These are phyloP conservation scores for Eublepharis macularius DNA, from an alignment of 2,113 vertebrate species.

Conservation along the genomic window DNA sequence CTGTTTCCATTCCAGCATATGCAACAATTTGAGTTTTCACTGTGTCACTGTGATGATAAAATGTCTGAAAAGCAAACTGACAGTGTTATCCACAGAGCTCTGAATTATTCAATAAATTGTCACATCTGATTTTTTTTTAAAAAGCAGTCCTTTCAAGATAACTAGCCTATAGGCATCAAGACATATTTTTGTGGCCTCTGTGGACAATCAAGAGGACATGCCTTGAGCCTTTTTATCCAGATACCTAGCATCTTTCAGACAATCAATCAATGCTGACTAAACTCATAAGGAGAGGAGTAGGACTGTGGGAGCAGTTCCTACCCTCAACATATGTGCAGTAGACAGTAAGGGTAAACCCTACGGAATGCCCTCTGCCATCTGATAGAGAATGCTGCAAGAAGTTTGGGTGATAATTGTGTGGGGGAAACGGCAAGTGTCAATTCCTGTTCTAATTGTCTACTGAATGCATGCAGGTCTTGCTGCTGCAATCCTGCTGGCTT, in stretches of 20 bases:
- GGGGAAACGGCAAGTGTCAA: too few species aligned
- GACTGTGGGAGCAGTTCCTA: too few species aligned
- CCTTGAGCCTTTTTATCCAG: not conserved
- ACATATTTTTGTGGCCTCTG: not conserved
- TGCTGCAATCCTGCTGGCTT: too few species aligned
- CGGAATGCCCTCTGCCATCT: too few species aligned
- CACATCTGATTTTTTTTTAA: not conserved
- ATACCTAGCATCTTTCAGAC: not conserved
- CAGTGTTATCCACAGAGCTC: slow-evolving; percentile 4
- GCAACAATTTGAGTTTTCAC: not conserved
- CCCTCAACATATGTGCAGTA: too few species aligned
- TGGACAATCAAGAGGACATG: not conserved
- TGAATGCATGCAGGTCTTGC: too few species aligned
- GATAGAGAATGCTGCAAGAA: too few species aligned
- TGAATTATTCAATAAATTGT: not conserved
- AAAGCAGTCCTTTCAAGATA: not conserved
- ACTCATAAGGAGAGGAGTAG: not conserved
- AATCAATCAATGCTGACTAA: slow-evolving; percentile 21
- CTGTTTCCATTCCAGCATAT: not conserved
- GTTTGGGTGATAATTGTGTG: too few species aligned
- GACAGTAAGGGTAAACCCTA: too few species aligned
- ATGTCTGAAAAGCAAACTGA: not conserved
- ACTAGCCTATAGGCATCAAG: slow-evolving; percentile 19
- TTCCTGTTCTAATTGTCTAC: too few species aligned
- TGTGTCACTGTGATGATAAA: not conserved